Evolutionary conservation across 2,888 invertebrate species (phyloP).

Genomic region (Noctuana brunneofusca): DNA sequence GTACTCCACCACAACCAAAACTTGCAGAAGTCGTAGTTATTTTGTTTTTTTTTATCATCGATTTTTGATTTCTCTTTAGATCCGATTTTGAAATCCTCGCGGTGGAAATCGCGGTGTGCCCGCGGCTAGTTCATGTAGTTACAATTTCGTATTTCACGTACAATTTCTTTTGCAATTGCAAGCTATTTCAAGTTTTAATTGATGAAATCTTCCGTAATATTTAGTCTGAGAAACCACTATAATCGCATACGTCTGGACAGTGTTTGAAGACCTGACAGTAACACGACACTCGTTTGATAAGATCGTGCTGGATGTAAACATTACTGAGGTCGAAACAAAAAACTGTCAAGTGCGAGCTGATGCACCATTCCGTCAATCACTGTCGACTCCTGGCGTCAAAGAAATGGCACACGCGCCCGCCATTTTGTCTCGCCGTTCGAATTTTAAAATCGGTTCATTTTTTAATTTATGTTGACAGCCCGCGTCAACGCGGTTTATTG

Average conservation of each 20-base stretch:
- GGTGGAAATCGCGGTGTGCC: no score
- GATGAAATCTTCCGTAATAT: slow-evolving; percentile 6
- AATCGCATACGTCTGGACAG: slow-evolving; percentile 35
- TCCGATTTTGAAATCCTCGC: no score
- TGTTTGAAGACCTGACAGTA: slow-evolving; percentile 42
- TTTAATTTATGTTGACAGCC: slow-evolving; percentile 36
- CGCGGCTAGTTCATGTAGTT: no score
- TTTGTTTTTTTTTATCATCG: no score
- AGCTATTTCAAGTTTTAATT: background rate
- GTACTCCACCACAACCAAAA: no score
- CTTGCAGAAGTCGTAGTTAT: no score
- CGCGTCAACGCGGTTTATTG: slow-evolving; percentile 34
- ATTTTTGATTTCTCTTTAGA: no score
- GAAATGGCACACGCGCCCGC: slow-evolving; percentile 30
- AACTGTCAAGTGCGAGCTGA: slow-evolving; percentile 33
- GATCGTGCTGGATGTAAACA: slow-evolving; percentile 40
- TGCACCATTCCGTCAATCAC: slow-evolving; percentile 32
- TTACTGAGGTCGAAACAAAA: slow-evolving; percentile 26
- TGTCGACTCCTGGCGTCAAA: slow-evolving; percentile 26
- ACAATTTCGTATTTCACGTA: no score
- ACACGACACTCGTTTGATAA: slow-evolving; percentile 46
- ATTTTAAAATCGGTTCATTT: slow-evolving; percentile 33
- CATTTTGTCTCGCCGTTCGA: slow-evolving; percentile 32
- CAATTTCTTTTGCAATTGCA: background rate
- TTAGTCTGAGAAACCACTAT: slow-evolving; percentile 5